Percentiles rank a stretch among this genome's conserved stretches.
Evolutionary conservation across 2,888 invertebrate genomes (phyloP).

Genomic region (Drosophila kanekoi): DNA sequence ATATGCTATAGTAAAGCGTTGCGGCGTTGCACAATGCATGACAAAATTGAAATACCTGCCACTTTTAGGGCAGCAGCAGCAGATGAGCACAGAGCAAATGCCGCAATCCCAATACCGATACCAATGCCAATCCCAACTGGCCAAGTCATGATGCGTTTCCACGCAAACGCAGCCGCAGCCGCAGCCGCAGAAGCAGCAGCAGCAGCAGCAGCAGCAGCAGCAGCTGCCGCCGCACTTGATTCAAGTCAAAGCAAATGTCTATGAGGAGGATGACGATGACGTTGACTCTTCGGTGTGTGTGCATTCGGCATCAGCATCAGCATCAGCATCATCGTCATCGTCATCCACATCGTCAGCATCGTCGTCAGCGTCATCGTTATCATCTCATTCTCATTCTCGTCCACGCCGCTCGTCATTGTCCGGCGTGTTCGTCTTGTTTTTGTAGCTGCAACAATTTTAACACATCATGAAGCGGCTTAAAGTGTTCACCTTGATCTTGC

Average conservation of each 20-base stretch:
- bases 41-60: background rate
- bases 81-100: slow-evolving; percentile 15
- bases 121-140: slow-evolving; percentile 32
- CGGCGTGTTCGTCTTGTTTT: slow-evolving; percentile 17
- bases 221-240: slow-evolving; percentile 52
- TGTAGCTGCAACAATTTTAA: slow-evolving; percentile 71
- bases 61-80: background rate
- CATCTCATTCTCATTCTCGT: slow-evolving; percentile 45
- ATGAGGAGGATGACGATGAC: slow-evolving; percentile 29
- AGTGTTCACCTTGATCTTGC: slow-evolving; percentile 60
- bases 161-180: slow-evolving; percentile 1
- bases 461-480: slow-evolving; percentile 78
- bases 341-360: slow-evolving; percentile 40
- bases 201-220: slow-evolving; percentile 6
- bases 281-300: slow-evolving; percentile 14
- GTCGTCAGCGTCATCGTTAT: slow-evolving; percentile 46
- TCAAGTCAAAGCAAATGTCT: slow-evolving; percentile 46
- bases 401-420: slow-evolving; percentile 52
- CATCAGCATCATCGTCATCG: slow-evolving; percentile 41
- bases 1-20: too few species aligned
- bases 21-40: background rate
- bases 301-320: slow-evolving; percentile 24
- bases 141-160: slow-evolving; percentile 40
- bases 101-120: slow-evolving; percentile 11
- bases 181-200: slow-evolving; percentile 9